phyloP scores from a whole-genome alignment of 1,140 invertebrate genomes.

The Yoshiicerus persimilis region DNA sequence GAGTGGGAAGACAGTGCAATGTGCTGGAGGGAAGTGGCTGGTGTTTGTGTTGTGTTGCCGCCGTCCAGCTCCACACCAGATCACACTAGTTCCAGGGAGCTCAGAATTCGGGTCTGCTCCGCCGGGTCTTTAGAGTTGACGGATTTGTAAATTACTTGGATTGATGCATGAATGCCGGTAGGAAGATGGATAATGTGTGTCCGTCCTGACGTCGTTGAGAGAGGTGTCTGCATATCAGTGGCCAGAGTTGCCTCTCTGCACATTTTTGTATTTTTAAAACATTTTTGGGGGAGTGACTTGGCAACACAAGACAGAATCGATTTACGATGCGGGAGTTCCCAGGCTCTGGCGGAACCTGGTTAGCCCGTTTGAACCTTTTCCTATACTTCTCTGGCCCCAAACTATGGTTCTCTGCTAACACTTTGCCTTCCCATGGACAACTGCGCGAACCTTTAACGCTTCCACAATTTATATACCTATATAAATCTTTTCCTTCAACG shows the following conservation, averaged over 20 bases:
- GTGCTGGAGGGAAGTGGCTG: not conserved
- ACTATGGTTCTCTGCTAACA: not conserved
- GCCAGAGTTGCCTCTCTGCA: constrained; percentile 17
- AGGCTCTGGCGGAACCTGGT: constrained; percentile 14
- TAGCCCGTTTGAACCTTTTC: constrained; percentile 24
- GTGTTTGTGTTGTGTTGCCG: not conserved
- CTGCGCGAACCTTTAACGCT: not conserved
- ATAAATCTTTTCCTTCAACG: not conserved
- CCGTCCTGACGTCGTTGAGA: not conserved
- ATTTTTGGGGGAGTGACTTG: constrained; percentile 35
- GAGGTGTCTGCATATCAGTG: not conserved
- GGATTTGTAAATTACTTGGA: not conserved
- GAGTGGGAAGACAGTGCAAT: too few species aligned
- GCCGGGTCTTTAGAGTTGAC: not conserved
- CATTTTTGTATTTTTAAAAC: constrained; percentile 24
- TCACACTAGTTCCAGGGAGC: not conserved
- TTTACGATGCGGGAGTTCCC: constrained; percentile 35
- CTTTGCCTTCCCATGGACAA: not conserved
- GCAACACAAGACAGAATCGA: constrained; percentile 37
- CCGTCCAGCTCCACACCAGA: not conserved
- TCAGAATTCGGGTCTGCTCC: not conserved
- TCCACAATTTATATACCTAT: not conserved
- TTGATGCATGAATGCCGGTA: not conserved
- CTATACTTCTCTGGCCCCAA: not conserved
- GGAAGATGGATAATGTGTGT: not conserved